phyloP scores from a whole-genome alignment of 2,113 vertebrate species.

The Gambusia holbrooki region DNA sequence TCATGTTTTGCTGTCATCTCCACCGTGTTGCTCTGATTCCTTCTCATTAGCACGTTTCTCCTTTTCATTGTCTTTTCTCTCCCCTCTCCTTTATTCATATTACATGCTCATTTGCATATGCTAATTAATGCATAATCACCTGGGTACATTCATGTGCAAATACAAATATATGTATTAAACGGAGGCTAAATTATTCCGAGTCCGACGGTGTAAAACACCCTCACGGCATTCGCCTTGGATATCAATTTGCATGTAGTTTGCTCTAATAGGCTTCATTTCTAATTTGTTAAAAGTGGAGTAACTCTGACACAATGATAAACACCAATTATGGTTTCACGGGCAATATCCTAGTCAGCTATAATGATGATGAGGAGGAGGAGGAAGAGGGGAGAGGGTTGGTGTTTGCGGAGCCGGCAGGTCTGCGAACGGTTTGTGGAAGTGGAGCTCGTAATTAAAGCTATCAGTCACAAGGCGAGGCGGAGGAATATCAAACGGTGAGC shows the following conservation, averaged over 20 bases:
- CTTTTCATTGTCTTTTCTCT: slow-evolving; percentile 53
- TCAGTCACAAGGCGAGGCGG: slow-evolving; percentile 67
- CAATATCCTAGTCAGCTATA: slow-evolving; percentile 70
- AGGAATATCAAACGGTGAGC: slow-evolving; percentile 68
- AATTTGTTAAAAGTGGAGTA: slow-evolving; percentile 78
- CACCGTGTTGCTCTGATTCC: slow-evolving; percentile 62
- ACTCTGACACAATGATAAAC: slow-evolving; percentile 78
- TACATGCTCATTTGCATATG: slow-evolving; percentile 78
- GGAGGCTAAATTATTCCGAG: slow-evolving; percentile 63
- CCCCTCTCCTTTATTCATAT: slow-evolving; percentile 67
- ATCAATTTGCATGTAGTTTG: slow-evolving; percentile 78
- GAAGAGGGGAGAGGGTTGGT: slow-evolving; percentile 25
- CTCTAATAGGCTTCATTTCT: slow-evolving; percentile 73
- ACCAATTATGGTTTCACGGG: slow-evolving; percentile 74
- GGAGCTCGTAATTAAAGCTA: slow-evolving; percentile 76
- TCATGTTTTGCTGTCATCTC: slow-evolving; percentile 13
- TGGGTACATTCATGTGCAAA: slow-evolving; percentile 80
- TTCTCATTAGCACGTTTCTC: slow-evolving; percentile 71
- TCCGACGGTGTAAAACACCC: slow-evolving; percentile 67
- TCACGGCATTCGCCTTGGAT: slow-evolving; percentile 72
- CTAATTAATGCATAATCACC: slow-evolving; percentile 81
- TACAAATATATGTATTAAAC: slow-evolving; percentile 77
- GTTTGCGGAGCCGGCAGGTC: slow-evolving; percentile 56
- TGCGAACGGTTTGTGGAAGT: slow-evolving; percentile 71
- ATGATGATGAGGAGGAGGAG: slow-evolving; percentile 48